Evolutionary conservation across 2,113 vertebrate genomes (phyloP).

Genomic region (Sinocyclocheilus anshuiensis): DNA sequence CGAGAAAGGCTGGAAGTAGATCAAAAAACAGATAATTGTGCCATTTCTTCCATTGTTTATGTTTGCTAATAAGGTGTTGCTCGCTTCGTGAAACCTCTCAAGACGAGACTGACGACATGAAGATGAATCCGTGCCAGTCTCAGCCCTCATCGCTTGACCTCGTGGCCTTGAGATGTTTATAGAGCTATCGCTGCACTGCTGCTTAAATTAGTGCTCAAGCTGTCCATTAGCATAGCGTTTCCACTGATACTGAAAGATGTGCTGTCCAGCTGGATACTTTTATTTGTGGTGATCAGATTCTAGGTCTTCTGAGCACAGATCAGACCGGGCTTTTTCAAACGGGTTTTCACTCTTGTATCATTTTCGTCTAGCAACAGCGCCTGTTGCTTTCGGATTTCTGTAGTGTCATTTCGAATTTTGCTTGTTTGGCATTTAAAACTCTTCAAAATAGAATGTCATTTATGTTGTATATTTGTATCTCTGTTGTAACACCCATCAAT

Average conservation of each 20-base stretch:
- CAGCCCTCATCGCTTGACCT: not conserved
- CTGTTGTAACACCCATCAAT: not conserved
- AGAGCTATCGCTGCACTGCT: not conserved
- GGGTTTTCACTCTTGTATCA: not conserved
- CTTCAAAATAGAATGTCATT: not conserved
- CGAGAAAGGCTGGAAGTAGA: not conserved
- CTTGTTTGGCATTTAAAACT: too few relatives aligned
- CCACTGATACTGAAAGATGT: not conserved
- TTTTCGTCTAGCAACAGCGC: not conserved
- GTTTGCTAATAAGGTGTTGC: not conserved
- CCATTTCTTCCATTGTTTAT: not conserved
- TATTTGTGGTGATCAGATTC: constrained; percentile 14
- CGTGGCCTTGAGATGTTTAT: not conserved
- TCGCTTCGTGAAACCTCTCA: not conserved
- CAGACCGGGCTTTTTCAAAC: not conserved
- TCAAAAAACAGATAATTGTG: not conserved
- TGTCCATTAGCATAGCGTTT: not conserved
- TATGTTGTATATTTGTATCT: not conserved
- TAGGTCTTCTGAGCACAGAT: not conserved
- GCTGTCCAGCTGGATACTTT: not conserved
- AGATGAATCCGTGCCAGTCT: not conserved
- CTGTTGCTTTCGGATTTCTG: not conserved
- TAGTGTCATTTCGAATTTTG: not conserved
- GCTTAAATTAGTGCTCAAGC: constrained; percentile 13
- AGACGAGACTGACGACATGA: not conserved